Conservation (phyloP, 2,113 vertebrate species). For the Prinia subflava region DNA sequence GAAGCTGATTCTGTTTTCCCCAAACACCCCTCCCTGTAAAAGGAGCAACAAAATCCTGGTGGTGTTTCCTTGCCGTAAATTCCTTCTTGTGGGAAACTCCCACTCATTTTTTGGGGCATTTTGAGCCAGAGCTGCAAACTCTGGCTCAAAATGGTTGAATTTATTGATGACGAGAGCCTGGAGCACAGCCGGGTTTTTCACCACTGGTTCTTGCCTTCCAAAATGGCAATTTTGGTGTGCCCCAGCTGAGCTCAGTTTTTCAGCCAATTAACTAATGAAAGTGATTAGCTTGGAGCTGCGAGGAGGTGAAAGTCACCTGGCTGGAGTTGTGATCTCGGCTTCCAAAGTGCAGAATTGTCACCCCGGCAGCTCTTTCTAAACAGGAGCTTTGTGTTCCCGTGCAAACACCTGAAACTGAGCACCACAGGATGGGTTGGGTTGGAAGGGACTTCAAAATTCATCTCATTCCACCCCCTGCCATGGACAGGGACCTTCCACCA, state of each 20-base stretch:
- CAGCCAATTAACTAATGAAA: not conserved
- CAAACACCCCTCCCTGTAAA: not conserved
- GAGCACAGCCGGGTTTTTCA: not conserved
- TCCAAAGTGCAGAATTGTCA: not conserved
- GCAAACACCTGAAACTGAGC: not conserved
- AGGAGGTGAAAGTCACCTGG: not conserved
- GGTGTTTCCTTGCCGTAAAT: not conserved
- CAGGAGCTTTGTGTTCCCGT: not conserved
- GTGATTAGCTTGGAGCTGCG: not conserved
- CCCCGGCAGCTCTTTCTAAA: not conserved
- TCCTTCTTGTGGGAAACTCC: not conserved
- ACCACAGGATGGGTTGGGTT: not conserved
- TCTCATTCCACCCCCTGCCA: not conserved
- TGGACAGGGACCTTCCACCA: not conserved
- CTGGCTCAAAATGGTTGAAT: not conserved
- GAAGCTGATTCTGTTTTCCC: not conserved
- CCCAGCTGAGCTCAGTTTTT: not conserved
- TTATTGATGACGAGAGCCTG: not conserved
- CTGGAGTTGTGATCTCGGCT: not conserved
- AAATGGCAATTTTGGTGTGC: not conserved
- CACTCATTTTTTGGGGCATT: accelerated
- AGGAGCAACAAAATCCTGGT: not conserved
- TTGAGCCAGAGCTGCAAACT: not conserved
- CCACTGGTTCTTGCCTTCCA: not conserved
- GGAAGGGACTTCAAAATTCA: not conserved